Evolutionary conservation across 2,888 invertebrate species (phyloP).

Genomic region (Uropetala carovei): DNA sequence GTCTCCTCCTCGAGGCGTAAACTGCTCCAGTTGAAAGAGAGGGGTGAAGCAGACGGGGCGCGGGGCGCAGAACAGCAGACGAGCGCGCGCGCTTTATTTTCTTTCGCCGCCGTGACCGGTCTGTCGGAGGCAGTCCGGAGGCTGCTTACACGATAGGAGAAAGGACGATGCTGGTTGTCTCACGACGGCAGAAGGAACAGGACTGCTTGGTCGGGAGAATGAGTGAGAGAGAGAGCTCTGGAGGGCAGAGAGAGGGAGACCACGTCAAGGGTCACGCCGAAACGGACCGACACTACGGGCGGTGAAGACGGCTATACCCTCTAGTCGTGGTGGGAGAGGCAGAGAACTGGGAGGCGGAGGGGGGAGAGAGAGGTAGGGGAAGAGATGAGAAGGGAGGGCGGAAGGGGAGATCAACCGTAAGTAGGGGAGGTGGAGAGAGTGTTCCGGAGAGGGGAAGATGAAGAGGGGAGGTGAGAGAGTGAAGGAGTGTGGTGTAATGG

Average conservation of each 20-base stretch:
- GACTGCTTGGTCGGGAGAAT: slow-evolving; percentile 51
- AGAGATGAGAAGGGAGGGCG: background rate
- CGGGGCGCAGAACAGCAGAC: background rate
- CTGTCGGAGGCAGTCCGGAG: background rate
- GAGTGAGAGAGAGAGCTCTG: background rate
- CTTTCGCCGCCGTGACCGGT: background rate
- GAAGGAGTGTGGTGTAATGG: slow-evolving; percentile 37
- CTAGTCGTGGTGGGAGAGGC: background rate
- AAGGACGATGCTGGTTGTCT: slow-evolving; percentile 45
- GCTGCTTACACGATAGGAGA: background rate
- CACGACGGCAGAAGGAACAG: slow-evolving; percentile 54
- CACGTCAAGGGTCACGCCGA: slow-evolving; percentile 63
- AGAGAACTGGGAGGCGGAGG: background rate
- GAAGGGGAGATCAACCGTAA: slow-evolving; percentile 58
- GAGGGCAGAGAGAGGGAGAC: background rate
- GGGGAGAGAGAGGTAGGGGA: background rate
- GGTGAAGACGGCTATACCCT: slow-evolving; percentile 3
- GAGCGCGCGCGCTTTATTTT: background rate
- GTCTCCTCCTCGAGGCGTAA: too few relatives aligned
- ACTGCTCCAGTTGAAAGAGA: too few relatives aligned
- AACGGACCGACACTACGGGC: slow-evolving; percentile 61
- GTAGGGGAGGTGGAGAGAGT: slow-evolving; percentile 9
- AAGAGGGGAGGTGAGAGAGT: background rate
- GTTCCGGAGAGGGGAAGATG: background rate
- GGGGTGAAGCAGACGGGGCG: background rate